A percentile compares a stretch with the other conserved stretches of the same genome.
phyloP scores from a whole-genome alignment of 2,113 vertebrate genomes.

The Himantopus leucocephalus region DNA sequence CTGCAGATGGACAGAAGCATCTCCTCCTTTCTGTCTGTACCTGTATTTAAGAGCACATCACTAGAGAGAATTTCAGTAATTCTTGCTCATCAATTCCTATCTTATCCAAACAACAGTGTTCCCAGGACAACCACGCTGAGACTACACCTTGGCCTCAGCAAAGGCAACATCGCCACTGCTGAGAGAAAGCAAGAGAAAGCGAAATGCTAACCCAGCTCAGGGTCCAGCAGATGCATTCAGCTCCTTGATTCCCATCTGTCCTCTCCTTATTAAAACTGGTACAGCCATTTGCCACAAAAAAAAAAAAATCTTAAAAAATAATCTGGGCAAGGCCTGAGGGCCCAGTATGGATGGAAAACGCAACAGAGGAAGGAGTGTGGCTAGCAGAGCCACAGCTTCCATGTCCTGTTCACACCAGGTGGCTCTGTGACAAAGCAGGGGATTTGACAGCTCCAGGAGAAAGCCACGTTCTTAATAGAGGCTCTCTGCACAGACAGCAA shows the following conservation, averaged over 20 bases:
- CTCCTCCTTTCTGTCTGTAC: neutral
- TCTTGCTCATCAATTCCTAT: neutral
- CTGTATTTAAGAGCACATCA: neutral
- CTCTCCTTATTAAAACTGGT: neutral
- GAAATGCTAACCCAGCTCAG: neutral
- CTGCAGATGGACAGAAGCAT: neutral
- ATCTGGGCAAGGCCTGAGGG: neutral
- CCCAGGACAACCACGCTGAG: neutral
- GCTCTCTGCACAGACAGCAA: neutral
- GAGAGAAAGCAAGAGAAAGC: neutral
- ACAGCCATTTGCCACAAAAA: neutral
- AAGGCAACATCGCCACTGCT: neutral
- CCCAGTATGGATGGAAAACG: neutral
- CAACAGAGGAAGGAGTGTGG: neutral
- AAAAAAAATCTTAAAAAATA: neutral
- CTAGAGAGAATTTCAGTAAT: neutral
- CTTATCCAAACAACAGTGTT: neutral
- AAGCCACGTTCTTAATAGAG: neutral
- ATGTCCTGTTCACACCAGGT: neutral
- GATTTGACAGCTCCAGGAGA: neutral
- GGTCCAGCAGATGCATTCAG: neutral
- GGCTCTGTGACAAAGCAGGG: neutral
- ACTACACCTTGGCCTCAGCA: neutral
- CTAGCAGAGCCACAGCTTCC: neutral
- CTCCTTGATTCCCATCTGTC: neutral